Base-by-base conservation (phyloP, 2,888 invertebrate genomes). In the Drosophila cognata region DNA sequence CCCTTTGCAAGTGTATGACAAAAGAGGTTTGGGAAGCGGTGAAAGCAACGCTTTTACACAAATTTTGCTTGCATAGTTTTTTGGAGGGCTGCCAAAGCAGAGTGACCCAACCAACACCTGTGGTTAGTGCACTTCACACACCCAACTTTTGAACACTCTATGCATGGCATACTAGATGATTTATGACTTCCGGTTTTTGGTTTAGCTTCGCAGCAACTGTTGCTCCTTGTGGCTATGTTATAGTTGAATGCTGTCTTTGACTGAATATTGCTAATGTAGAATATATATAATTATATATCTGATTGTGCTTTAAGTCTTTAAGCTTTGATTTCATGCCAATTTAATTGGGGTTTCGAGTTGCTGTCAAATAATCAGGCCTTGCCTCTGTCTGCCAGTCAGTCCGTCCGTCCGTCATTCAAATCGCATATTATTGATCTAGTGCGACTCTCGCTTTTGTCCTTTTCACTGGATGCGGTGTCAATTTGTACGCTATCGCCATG, bases 151-250 rank as follows among this genome's bases (percentile, higher is more conserved):
- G 31, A 6, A 63, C 46, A 65, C 62, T 57, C 67, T 52, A 57
- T 70, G 74, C 68, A 74, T 72, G 58, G 64, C 79, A 86, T 78
- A 77, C 56, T 56, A 38, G 82, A 91, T 90, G 91, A 90, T 90
- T 90, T 90, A 90, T 90, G 87, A 91, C 81, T 89, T 89, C 89
- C 89, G 90, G 84, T 78, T 81, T 82, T 77, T 58, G 77, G 73
- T 48, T 68, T 61, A 73, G 65, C 71, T 36, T 46, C 59, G 31
- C 43, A 67, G 68, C 73, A 79, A 79, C 77, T 59, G 81, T 71
- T 71, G 64, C 74, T 67, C 29, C 73, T 65, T 63, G 46, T 29
- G 62, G 61, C 31, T 41, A 55, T 63, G 48, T 65, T 38, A 35
- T 51, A 48, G 25, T 21, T 64, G 70, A 43, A 41, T 18, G 41